Percentiles rank a stretch among this genome's conserved stretches.
Evolutionary conservation across 1,140 invertebrate genomes (phyloP).

Genomic region (Eriosoma lanigerum): DNA sequence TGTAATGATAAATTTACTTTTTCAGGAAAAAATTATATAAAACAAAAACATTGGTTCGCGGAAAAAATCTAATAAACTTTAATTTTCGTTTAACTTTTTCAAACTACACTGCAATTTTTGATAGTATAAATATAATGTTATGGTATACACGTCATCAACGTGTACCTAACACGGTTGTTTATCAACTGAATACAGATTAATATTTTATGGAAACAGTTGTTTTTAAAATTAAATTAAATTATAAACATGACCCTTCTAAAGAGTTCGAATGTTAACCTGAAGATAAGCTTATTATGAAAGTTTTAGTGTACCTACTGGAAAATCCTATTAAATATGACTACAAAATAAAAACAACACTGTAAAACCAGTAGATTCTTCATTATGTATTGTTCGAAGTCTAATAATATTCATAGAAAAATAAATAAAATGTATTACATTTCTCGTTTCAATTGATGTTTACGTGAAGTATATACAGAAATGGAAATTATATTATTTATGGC

Average conservation of each 20-base stretch:
- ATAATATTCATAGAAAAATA: too few species aligned
- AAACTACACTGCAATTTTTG: neutral
- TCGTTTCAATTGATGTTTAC: too few species aligned
- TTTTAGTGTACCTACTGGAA: too few species aligned
- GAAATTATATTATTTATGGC: too few species aligned
- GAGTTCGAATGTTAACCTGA: too few species aligned
- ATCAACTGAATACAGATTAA: neutral
- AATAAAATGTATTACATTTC: too few species aligned
- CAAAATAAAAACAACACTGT: too few species aligned
- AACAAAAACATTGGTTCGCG: neutral
- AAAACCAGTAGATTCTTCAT: too few species aligned
- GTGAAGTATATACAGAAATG: too few species aligned
- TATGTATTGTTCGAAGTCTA: too few species aligned
- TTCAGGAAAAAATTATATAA: neutral
- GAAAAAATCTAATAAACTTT: slow-evolving; percentile 14
- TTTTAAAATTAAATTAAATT: neutral
- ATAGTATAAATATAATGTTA: neutral
- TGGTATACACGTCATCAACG: neutral
- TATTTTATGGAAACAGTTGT: neutral
- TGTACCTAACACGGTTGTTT: neutral
- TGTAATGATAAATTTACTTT: neutral
- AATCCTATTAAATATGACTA: too few species aligned
- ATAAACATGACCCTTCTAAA: neutral
- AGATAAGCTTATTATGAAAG: too few species aligned
- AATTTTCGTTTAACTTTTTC: neutral